These are phyloP conservation scores for Solenodon paradoxus DNA, from an alignment of 2,113 vertebrate genomes.

Conservation along the genomic window DNA sequence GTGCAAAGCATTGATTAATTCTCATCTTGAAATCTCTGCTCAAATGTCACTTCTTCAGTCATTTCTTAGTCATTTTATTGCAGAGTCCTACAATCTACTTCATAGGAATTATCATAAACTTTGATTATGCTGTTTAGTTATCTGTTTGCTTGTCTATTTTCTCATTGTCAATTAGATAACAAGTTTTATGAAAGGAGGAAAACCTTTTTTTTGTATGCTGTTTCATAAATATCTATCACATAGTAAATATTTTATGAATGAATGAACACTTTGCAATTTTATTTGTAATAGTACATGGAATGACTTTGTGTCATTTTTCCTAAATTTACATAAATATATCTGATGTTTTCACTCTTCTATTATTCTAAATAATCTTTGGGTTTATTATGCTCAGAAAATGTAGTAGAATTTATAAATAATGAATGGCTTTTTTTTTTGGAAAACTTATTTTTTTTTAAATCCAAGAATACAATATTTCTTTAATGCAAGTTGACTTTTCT, in stretches of 20 bases:
- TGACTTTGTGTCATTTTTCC: not conserved
- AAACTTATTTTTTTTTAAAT: not conserved
- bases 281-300: not conserved
- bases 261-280: not conserved
- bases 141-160: not conserved
- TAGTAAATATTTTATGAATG: not conserved
- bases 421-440: not conserved
- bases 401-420: not conserved
- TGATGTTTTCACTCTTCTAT: not conserved
- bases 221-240: not conserved
- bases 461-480: not conserved
- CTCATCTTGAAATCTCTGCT: not conserved
- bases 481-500: not conserved
- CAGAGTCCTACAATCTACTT: not conserved
- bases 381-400: not conserved
- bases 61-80: not conserved
- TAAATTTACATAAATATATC: not conserved
- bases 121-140: not conserved
- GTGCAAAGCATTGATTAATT: not conserved
- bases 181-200: not conserved
- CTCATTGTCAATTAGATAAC: not conserved
- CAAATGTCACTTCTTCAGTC: too few species aligned
- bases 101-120: not conserved
- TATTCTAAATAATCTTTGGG: not conserved
- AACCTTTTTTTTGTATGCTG: not conserved